A percentile compares a stretch with the other conserved stretches of the same genome.
These are phyloP conservation scores for Diaphora mendica DNA, from an alignment of 2,888 invertebrate genomes.

Conservation along the genomic window DNA sequence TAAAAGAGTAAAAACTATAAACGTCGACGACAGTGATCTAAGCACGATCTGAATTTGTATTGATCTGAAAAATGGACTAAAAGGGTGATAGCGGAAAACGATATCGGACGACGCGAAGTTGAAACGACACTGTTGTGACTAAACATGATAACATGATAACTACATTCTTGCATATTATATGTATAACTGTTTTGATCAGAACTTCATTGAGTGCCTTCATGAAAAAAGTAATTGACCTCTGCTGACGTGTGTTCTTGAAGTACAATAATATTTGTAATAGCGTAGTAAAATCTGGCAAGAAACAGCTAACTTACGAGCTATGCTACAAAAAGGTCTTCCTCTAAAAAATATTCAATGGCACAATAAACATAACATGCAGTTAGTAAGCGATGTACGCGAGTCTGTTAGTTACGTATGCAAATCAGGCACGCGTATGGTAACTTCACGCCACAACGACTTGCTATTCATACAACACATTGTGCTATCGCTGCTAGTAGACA, in stretches of 20 bases:
- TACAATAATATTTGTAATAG: background rate
- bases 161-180: too few species aligned
- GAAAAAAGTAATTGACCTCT: too few species aligned
- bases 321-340: conserved; percentile 15
- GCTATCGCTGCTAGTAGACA: conserved; percentile 32
- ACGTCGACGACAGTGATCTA: too few species aligned
- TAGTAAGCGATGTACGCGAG: conserved; percentile 57
- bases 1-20: too few species aligned
- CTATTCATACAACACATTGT: conserved; percentile 54
- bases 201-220: too few species aligned
- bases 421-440: conserved; percentile 61
- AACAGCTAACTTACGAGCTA: background rate
- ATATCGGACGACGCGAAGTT: background rate
- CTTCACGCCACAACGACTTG: conserved; percentile 45
- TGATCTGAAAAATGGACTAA: background rate
- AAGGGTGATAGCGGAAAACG: background rate
- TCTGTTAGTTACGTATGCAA: conserved; percentile 67
- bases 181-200: too few species aligned
- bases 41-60: background rate
- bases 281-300: background rate
- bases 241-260: too few species aligned
- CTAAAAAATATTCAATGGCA: conserved; percentile 44
- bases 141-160: background rate
- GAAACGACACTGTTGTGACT: background rate
- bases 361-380: conserved; percentile 49